Percentiles rank a stretch among this genome's conserved stretches.
Conservation (phyloP, 2,797 vertebrate genomes). For the Florisuga fusca region DNA sequence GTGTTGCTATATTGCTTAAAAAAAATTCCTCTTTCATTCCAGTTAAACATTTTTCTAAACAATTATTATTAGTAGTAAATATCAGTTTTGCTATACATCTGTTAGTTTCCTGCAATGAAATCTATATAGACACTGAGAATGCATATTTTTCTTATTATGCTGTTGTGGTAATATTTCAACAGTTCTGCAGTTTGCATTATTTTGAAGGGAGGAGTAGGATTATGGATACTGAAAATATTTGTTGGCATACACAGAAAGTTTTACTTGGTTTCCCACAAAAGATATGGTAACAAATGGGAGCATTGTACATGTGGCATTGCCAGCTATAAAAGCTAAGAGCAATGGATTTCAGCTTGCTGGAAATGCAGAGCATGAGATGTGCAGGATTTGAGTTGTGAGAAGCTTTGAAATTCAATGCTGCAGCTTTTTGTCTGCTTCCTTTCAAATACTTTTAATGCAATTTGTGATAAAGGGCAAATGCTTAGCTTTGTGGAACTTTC, state of each 20-base stretch:
- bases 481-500: conserved; percentile 17
- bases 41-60: not conserved
- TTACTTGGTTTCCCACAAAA: not conserved
- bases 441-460: not conserved
- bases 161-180: not conserved
- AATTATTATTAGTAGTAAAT: not conserved
- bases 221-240: not conserved
- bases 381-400: not conserved
- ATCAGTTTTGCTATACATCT: accelerated
- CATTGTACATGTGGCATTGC: not conserved
- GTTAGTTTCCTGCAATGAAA: not conserved
- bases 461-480: not conserved
- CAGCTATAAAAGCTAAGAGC: not conserved
- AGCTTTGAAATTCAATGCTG: conserved; percentile 6
- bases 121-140: not conserved
- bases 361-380: not conserved
- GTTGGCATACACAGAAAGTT: not conserved
- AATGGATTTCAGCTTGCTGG: not conserved
- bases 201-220: not conserved
- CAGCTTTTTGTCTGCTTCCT: not conserved
- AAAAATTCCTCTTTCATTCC: not conserved
- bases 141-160: not conserved
- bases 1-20: not conserved
- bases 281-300: not conserved
- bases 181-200: not conserved